Percentiles rank a stretch among this genome's conserved stretches.
Evolutionary conservation across 64 coral and sea anemone genomes (phyloP).

Genomic region (Actinia equina): DNA sequence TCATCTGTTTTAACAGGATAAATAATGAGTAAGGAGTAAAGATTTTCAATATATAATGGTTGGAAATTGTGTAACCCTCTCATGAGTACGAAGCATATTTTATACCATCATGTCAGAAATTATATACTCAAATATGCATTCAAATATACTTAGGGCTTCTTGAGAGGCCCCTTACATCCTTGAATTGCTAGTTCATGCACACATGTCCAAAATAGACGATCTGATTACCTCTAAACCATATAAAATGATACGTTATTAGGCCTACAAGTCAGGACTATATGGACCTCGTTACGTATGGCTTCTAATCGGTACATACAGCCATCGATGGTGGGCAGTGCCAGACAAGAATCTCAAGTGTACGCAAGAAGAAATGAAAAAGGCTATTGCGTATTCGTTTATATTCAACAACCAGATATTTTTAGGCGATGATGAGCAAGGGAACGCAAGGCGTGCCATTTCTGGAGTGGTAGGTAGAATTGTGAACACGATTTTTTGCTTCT

Average conservation of each 20-base stretch:
- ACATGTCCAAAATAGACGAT: too few species aligned
- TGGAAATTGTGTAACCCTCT: too few species aligned
- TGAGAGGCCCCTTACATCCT: too few species aligned
- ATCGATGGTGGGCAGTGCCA: conserved; percentile 64
- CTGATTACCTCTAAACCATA: background rate
- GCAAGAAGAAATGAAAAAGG: conserved; percentile 67
- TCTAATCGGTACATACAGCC: conserved; percentile 70
- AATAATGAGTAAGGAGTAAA: too few species aligned
- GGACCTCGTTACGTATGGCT: conserved; percentile 77
- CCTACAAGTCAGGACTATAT: conserved; percentile 71
- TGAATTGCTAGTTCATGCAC: too few species aligned
- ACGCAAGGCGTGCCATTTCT: conserved; percentile 56
- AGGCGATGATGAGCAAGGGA: conserved; percentile 50
- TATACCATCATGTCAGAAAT: too few species aligned
- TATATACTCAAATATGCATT: too few species aligned
- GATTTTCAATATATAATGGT: too few species aligned
- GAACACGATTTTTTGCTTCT: too few species aligned
- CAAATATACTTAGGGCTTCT: too few species aligned
- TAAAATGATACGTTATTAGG: conserved; percentile 22
- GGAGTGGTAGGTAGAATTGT: conserved; percentile 44
- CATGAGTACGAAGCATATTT: too few species aligned
- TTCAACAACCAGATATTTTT: conserved; percentile 88
- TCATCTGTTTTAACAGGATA: too few species aligned
- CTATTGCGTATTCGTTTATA: conserved; percentile 82
- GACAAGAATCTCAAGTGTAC: conserved; percentile 51